Evolutionary conservation across 1,140 invertebrate genomes (phyloP), one percentile per base, ranked within the genome.

Genomic region (Pteromalus puparum): DNA sequence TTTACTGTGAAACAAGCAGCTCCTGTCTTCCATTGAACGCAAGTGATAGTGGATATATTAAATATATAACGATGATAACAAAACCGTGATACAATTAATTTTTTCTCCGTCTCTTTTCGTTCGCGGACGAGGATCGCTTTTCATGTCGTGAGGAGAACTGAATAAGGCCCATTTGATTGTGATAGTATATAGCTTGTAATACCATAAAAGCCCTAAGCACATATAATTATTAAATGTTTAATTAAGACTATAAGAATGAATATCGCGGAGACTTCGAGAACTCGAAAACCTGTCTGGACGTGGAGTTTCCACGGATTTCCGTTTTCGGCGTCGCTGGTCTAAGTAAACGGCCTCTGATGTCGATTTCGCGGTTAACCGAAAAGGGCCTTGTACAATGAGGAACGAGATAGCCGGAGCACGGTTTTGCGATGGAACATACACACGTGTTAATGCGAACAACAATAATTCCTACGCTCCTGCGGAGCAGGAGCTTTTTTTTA

Each of bases 171-270:
- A 88, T 90, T 89, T 80, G 87, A 91, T 92, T 93, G 92, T 90
- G 92, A 93, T 92, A 92, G 91, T 90, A 90, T 90, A 88, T 91
- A 89, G 89, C 90, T 89, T 90, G 88, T 91, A 89, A 89, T 86
- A 89, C 81, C 21, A 86, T 87, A 89, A 88, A 88, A 84, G 88
- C 89, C 88, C 87, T 91, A 90, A 88, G 87, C 87, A 90, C 81
- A 89, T 87, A 83, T 89, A 87, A 84, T 82, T 85, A 84, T 82
- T 85, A 78, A 82, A 82, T 82, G 80, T 85, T 85, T 67, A 79
- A 78, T 67, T 79, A 70, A 82, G 61, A 82, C 26, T 77, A 74
- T 46, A 79, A 24, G 68, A 72, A 83, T 0, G 21, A 18, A 72
- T 34, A 34, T 78, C 21, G 34, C n/a, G n/a, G n/a, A 28, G 21